Base-by-base conservation (phyloP, 2,888 invertebrate genomes). In the Harpagoxenus sublaevis region DNA sequence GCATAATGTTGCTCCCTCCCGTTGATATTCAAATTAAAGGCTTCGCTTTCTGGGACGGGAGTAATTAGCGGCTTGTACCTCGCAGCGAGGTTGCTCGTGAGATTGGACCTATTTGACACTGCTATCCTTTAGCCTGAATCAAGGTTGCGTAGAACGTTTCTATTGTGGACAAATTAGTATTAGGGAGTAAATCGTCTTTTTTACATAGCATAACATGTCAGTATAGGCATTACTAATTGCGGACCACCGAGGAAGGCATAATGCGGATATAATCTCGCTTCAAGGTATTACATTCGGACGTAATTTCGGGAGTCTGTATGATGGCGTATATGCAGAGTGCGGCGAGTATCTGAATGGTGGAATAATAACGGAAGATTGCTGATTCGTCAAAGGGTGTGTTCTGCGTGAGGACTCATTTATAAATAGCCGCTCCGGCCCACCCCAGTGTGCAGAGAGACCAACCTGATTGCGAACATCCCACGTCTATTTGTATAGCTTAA, bases 401-500 rank as follows among this genome's bases (percentile, higher is more conserved):
- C 89, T 86, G 85, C 79, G 87, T 71, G 85, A 88, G 86, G 89
- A 87, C 87, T 92, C 93, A 93, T 93, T 93, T 93, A 92, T 91
- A 93, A 93, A 93, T 93, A 92, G 92, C 91, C 87, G 74, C 73
- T 77, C 66, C 82, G 87, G 88, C 86, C 89, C 91, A 89, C 90
- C 86, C 86, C 75, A 70, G 39, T 70, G n/a, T 57, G 60, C 75
- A 83, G 85, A 88, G 87, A 86, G 86, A 89, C 91, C 90, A 89
- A 88, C 92, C 93, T 94, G 94, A 94, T 94, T 94, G 94, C 93
- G 92, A 94, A 92, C 93, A 92, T 93, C 92, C 93, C 93, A 90
- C 93, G 90, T 93, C 94, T 94, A 94, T 95, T 95, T 95, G 92
- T 94, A 93, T 92, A 94, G 93, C 94, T 94, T 93, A 94, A 94